These are phyloP conservation scores for Malurus alboscapulatus DNA, from an alignment of 2,113 vertebrate species.

Conservation along the genomic window DNA sequence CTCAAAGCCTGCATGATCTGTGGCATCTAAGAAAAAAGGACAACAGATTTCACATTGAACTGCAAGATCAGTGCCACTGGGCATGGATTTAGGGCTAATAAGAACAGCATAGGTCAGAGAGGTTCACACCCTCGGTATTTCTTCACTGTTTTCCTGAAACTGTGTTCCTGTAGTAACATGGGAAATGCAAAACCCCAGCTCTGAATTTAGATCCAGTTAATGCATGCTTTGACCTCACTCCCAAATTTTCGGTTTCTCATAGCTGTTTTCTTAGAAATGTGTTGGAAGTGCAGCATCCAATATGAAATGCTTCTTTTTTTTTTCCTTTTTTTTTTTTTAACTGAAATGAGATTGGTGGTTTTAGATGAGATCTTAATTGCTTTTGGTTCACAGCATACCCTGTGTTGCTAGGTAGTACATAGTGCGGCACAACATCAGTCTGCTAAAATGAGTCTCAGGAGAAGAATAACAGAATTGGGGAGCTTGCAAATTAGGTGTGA, in stretches of 20 bases:
- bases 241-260: neutral
- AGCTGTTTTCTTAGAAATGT: neutral
- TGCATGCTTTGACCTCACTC: neutral
- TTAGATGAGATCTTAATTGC: slow-evolving; percentile 29
- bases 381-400: slow-evolving; percentile 10
- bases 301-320: neutral
- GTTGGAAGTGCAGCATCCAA: neutral
- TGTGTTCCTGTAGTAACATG: neutral
- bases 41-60: neutral
- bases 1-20: neutral
- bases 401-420: slow-evolving; percentile 37
- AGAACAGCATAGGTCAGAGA: neutral
- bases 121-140: neutral
- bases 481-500: slow-evolving; percentile 24
- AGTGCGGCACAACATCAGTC: slow-evolving; percentile 9
- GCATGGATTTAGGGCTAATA: neutral
- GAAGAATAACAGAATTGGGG: neutral
- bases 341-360: slow-evolving; percentile 20
- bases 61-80: neutral
- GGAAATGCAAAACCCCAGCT: neutral
- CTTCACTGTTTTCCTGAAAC: neutral
- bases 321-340: neutral
- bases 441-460: slow-evolving; percentile 10
- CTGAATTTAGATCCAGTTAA: neutral
- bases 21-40: neutral